A percentile compares a stretch with the other conserved stretches of the same genome.
Conservation (phyloP, 2,113 vertebrate genomes). For the Aspidoscelis tigris region DNA sequence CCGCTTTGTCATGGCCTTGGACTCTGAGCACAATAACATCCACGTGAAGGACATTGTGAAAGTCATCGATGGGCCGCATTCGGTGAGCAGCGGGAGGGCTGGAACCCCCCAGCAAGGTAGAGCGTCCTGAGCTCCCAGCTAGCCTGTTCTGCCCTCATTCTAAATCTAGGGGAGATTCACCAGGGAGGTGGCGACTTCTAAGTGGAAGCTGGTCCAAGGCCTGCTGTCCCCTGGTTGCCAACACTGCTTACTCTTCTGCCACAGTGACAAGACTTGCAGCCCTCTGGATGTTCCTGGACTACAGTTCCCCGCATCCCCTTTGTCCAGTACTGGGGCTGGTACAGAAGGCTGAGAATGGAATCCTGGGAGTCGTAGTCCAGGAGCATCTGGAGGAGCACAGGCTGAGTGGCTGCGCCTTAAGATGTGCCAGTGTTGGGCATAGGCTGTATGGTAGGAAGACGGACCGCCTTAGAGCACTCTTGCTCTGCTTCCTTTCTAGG, state of each 20-base stretch:
- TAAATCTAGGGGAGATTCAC: too few relatives aligned
- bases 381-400: too few relatives aligned
- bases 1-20: constrained; percentile 90
- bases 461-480: too few relatives aligned
- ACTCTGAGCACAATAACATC: constrained; percentile 97
- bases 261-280: not conserved
- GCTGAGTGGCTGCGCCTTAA: not conserved
- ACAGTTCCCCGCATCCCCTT: too few relatives aligned
- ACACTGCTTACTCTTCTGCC: not conserved
- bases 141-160: too few relatives aligned
- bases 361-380: not conserved
- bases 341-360: too few relatives aligned
- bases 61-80: constrained; percentile 95
- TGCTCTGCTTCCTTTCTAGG: constrained; percentile 68
- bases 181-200: not conserved
- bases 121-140: not conserved
- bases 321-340: too few relatives aligned
- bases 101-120: not conserved
- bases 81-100: constrained; percentile 71
- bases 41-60: constrained; percentile 96
- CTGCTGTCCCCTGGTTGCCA: not conserved
- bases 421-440: too few relatives aligned
- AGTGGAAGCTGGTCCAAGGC: too few relatives aligned
- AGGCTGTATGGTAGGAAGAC: too few relatives aligned
- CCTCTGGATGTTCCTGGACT: too few relatives aligned